Evolutionary conservation across 2,113 vertebrate species (phyloP).

Genomic region (Sturnus vulgaris): DNA sequence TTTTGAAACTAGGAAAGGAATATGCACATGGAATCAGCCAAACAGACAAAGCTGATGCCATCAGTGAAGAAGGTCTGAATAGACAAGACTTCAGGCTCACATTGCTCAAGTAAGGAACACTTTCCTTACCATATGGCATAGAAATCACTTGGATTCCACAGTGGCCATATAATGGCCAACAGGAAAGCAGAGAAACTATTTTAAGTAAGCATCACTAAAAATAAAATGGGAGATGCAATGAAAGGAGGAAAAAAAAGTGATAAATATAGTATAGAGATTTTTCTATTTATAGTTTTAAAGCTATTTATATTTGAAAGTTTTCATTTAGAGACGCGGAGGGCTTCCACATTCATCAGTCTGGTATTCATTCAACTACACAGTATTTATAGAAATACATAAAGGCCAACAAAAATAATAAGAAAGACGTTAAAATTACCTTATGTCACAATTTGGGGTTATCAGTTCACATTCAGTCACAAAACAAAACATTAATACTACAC

Average conservation of each 20-base stretch:
- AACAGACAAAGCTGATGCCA: not conserved
- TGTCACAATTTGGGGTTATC: not conserved
- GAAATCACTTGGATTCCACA: not conserved
- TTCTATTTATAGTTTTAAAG: conserved; percentile 8
- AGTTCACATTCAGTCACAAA: not conserved
- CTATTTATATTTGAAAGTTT: conserved; percentile 31
- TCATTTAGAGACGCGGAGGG: not conserved
- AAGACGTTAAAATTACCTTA: not conserved
- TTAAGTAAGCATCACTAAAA: conserved; percentile 41
- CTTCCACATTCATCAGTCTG: not conserved
- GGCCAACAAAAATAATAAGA: not conserved
- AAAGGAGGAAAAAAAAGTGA: not conserved
- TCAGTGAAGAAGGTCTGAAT: not conserved
- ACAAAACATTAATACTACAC: not conserved
- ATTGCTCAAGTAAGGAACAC: not conserved
- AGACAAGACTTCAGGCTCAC: not conserved
- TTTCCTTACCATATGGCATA: not conserved
- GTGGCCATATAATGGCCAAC: not conserved
- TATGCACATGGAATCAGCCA: rapidly evolving
- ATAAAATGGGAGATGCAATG: not conserved
- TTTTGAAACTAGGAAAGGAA: not conserved
- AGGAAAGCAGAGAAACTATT: conserved; percentile 25
- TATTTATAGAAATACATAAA: not conserved
- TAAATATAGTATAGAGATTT: conserved; percentile 4
- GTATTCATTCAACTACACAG: not conserved